A percentile compares a stretch with the other conserved stretches of the same genome.
Evolutionary conservation across 2,888 invertebrate species (phyloP).

Genomic region (Drosophila emarginata): DNA sequence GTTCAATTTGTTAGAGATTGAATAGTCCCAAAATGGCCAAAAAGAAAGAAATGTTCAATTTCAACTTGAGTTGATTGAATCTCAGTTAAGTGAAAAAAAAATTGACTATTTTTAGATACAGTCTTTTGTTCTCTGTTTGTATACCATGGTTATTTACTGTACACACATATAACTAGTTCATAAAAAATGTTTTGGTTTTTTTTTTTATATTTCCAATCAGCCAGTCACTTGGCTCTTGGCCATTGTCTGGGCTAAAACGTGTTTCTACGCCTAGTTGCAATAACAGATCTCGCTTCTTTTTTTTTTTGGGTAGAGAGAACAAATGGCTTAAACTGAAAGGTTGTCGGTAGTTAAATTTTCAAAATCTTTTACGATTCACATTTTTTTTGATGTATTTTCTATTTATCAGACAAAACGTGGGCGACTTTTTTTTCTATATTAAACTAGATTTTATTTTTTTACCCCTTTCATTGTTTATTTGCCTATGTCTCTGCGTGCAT

Average conservation of each 20-base stretch:
- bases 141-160: not conserved
- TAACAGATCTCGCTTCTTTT: constrained; percentile 20
- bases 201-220: constrained; percentile 10
- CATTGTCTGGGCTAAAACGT: constrained; percentile 61
- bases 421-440: constrained; percentile 30
- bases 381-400: not conserved
- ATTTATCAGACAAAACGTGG: constrained; percentile 15
- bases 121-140: not conserved
- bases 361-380: not conserved
- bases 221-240: constrained; percentile 22
- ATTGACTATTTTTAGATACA: not conserved
- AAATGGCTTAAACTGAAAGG: constrained; percentile 39
- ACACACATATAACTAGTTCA: constrained; percentile 15
- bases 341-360: not conserved
- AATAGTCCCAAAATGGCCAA: not conserved
- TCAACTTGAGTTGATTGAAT: constrained; percentile 5
- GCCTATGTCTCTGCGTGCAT: constrained; percentile 55
- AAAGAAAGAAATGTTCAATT: constrained; percentile 12
- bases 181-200: not conserved
- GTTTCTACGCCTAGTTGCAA: constrained; percentile 61
- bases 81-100: not conserved
- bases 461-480: constrained; percentile 19
- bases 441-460: too few species aligned
- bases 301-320: constrained; percentile 45
- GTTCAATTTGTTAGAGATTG: too few species aligned